Conservation (phyloP, 2,888 invertebrate genomes). For the Clanis bilineata region DNA sequence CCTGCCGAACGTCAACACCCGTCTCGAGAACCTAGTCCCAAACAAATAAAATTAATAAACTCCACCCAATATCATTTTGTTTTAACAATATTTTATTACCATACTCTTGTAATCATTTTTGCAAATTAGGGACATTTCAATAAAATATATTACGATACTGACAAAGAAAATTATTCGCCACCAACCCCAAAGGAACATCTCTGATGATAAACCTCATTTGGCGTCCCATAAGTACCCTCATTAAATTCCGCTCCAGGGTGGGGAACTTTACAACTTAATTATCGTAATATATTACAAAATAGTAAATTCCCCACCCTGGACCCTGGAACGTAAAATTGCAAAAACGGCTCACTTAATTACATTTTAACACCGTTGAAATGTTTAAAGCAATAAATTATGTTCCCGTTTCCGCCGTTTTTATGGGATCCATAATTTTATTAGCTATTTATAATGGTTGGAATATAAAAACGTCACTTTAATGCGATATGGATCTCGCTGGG, state of each 20-base stretch:
- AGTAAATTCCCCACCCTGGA: conserved; percentile 2
- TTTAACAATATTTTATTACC: too few relatives aligned
- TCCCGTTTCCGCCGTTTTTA: conserved; percentile 15
- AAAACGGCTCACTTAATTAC: conserved; percentile 5
- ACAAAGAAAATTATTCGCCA: background rate
- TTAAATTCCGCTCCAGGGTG: background rate
- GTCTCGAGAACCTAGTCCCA: too few relatives aligned
- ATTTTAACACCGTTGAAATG: conserved; percentile 11
- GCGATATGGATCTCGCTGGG: conserved; percentile 14
- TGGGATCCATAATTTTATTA: conserved; percentile 19
- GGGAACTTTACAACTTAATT: conserved; percentile 10
- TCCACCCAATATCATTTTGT: too few relatives aligned
- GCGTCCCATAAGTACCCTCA: background rate
- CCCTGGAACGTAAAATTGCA: conserved; percentile 8
- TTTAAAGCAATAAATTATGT: conserved; percentile 17
- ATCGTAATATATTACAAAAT: conserved; percentile 3
- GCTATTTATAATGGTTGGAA: conserved; percentile 19
- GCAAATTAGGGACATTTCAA: too few relatives aligned
- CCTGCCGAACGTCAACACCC: too few relatives aligned
- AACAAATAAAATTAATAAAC: too few relatives aligned
- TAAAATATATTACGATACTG: background rate
- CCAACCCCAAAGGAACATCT: background rate
- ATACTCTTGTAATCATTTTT: too few relatives aligned
- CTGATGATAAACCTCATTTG: background rate
- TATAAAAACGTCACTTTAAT: conserved; percentile 17